Conservation (phyloP, 2,113 vertebrate genomes). For the Saccopteryx bilineata region DNA sequence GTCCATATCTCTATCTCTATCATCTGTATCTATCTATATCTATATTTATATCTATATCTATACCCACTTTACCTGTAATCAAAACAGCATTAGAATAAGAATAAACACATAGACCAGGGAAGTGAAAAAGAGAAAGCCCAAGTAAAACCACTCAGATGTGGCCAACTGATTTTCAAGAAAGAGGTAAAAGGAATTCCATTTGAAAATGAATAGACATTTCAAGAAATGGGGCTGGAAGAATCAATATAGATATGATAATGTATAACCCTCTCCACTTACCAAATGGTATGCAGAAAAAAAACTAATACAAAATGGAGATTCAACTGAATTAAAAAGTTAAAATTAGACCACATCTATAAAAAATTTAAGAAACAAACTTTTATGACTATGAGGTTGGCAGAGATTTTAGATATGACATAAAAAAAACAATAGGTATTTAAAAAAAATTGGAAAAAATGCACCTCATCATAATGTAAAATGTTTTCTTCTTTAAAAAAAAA, state of each 20-base stretch:
- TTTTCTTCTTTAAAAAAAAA: neutral
- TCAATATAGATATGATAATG: neutral
- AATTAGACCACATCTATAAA: neutral
- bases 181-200: neutral
- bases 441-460: neutral
- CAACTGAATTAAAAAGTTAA: neutral
- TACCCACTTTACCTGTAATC: neutral
- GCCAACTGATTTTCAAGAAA: neutral
- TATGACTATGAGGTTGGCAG: neutral
- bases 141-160: neutral
- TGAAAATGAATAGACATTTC: neutral
- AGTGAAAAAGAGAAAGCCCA: neutral
- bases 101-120: neutral
- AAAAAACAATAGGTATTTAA: neutral
- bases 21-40: neutral
- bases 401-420: neutral
- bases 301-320: neutral
- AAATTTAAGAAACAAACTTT: neutral
- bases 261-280: too few species aligned
- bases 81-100: neutral
- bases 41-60: neutral
- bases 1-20: neutral
- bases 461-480: neutral
- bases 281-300: neutral
- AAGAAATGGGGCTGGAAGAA: neutral